Base-by-base conservation (phyloP, 2,113 vertebrate genomes). In the Petaurus breviceps region DNA sequence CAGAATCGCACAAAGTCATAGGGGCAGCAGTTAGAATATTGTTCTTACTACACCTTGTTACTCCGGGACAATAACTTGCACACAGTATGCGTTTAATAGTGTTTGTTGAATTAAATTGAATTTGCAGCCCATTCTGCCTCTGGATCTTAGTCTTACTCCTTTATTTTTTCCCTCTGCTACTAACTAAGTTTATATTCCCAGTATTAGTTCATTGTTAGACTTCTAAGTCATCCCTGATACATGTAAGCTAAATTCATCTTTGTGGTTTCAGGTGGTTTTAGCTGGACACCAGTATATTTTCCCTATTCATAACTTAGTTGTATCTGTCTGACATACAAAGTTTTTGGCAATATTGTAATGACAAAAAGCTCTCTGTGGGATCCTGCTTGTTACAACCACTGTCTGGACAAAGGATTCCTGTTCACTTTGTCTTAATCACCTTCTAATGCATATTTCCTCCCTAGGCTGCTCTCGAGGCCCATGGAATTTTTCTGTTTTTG, bases 151-250 rank as follows among this genome's bases (percentile, higher is more conserved):
- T 50, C 49, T 94, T 94, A 91, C 47, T 5, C 90, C 0, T 49
- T 91, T 94, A 89, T 9, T 93, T 92, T 94, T 96, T 22, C 68
- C n/a, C 93, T 89, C 68, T 93, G 51, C 43, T 97, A 12, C 68
- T 94, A 95, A 95, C 91, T 0, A 92, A 91, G 3, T 90, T 57
- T 0, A 49, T 91, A 84, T 51, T 92, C 84, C 24, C 96, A 50
- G 92, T 92, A 46, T 68, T 52, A 12, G 26, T 31, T 77, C 51
- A 61, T 84, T 84, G 19, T 84, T 84, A 84, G 61, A 51, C 51
- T 94, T 43, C 55, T 5, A 37, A 0, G 0, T 92, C 89, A 53
- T 50, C 51, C 89, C 24, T 47, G 54, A 90, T 55, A 26, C 46
- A 16, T 49, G 92, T 55, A 37, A 77, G 31, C 12, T n/a, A 46